phyloP scores from a whole-genome alignment of 1,140 invertebrate genomes.

The Aculops lycopersici region DNA sequence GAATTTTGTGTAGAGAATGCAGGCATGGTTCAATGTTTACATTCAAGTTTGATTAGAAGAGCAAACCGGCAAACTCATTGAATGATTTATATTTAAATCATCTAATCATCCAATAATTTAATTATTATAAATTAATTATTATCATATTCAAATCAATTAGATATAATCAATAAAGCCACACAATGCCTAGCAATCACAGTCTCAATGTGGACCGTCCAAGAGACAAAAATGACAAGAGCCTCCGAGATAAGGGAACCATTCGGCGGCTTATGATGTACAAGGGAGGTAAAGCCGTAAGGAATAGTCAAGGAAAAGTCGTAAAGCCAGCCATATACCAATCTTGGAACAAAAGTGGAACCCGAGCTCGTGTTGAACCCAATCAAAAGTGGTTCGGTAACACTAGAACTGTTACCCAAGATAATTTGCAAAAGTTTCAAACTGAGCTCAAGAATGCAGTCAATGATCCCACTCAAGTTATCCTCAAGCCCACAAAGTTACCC shows the following conservation, averaged over 20 bases:
- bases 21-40: too few species aligned
- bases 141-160: too few species aligned
- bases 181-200: constrained; percentile 25
- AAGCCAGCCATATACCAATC: constrained; percentile 77
- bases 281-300: constrained; percentile 71
- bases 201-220: constrained; percentile 51
- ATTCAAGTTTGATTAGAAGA: too few species aligned
- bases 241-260: constrained; percentile 64
- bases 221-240: constrained; percentile 23
- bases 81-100: too few species aligned
- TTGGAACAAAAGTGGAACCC: constrained; percentile 47
- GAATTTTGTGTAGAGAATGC: too few species aligned
- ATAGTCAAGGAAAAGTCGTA: constrained; percentile 64
- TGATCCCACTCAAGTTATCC: constrained; percentile 87
- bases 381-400: constrained; percentile 78
- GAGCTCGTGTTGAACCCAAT: constrained; percentile 76
- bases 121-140: too few species aligned
- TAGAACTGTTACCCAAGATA: constrained; percentile 48
- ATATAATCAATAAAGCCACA: too few species aligned
- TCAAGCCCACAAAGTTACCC: constrained; percentile 78
- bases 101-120: too few species aligned
- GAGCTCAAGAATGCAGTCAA: constrained; percentile 69
- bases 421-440: constrained; percentile 82
- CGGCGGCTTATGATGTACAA: constrained; percentile 89
- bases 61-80: too few species aligned